Evolutionary conservation across 2,797 vertebrate species (phyloP).

Genomic region (Anabas testudineus): DNA sequence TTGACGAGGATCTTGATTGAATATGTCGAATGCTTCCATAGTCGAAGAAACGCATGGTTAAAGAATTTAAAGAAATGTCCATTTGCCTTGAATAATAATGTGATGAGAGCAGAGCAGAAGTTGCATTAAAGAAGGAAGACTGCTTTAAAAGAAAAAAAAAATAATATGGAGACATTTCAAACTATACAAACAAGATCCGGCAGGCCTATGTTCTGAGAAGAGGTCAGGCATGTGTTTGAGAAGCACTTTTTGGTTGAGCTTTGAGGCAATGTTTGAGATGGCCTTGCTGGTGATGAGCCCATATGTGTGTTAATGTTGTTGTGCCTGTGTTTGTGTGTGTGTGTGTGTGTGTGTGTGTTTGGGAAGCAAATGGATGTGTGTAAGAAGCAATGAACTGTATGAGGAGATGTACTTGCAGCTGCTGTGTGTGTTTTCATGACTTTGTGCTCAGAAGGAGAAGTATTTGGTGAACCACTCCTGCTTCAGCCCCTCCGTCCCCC

Average conservation of each 20-base stretch:
- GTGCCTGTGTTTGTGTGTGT: constrained; percentile 11
- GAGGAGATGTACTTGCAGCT: constrained; percentile 64
- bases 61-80: constrained; percentile 42
- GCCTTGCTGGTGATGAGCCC: constrained; percentile 82
- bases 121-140: constrained; percentile 79
- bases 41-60: constrained; percentile 56
- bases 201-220: constrained; percentile 73
- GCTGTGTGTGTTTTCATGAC: constrained; percentile 32
- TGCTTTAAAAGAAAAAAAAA: constrained; percentile 40
- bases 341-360: constrained; percentile 30
- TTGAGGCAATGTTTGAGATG: constrained; percentile 84
- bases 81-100: constrained; percentile 46
- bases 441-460: constrained; percentile 93
- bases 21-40: constrained; percentile 66
- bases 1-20: constrained; percentile 69
- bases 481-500: constrained; percentile 84
- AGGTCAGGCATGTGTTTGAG: constrained; percentile 83
- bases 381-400: constrained; percentile 74
- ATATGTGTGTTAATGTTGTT: constrained; percentile 57
- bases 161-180: constrained; percentile 67
- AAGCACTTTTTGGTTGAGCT: constrained; percentile 86
- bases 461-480: constrained; percentile 99
- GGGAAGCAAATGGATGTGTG: too few relatives aligned
- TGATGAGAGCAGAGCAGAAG: constrained; percentile 56
- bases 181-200: constrained; percentile 73